These are phyloP conservation scores for Conomelus anceps DNA, from an alignment of 2,888 invertebrate genomes.

Conservation along the genomic window DNA sequence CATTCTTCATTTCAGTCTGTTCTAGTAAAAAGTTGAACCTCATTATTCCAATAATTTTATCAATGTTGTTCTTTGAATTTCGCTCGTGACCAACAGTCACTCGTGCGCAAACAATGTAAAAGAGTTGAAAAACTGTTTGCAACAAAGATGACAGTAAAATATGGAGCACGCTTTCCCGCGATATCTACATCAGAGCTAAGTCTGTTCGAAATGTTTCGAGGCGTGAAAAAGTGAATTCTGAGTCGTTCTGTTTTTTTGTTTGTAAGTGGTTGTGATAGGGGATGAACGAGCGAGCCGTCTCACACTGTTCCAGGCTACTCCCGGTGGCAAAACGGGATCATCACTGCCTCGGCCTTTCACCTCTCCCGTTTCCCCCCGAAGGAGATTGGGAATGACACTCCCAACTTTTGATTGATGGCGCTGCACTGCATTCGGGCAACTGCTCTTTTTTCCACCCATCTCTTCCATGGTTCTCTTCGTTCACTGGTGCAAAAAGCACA, in stretches of 20 bases:
- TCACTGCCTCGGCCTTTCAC: background rate
- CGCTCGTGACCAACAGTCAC: no score
- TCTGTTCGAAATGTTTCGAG: background rate
- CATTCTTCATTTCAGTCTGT: no score
- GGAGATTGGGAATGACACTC: background rate
- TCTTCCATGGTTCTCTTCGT: background rate
- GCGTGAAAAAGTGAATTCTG: background rate
- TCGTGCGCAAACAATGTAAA: no score
- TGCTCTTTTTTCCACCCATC: background rate
- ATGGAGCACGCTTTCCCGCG: background rate
- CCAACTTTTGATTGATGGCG: background rate
- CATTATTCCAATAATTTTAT: no score
- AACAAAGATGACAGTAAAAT: background rate
- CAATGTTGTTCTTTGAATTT: no score
- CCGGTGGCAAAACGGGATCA: background rate
- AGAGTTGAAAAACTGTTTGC: no score
- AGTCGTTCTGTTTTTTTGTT: background rate
- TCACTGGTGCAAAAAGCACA: background rate
- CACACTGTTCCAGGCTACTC: background rate
- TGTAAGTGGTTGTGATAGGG: background rate
- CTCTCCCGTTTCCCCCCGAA: background rate
- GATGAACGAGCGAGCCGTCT: background rate
- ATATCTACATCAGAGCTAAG: background rate
- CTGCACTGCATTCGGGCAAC: background rate
- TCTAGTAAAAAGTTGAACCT: no score